Evolutionary conservation across 53 echinoderm and acorn worm species (phyloP).

Genomic region (Arbacia lixula): DNA sequence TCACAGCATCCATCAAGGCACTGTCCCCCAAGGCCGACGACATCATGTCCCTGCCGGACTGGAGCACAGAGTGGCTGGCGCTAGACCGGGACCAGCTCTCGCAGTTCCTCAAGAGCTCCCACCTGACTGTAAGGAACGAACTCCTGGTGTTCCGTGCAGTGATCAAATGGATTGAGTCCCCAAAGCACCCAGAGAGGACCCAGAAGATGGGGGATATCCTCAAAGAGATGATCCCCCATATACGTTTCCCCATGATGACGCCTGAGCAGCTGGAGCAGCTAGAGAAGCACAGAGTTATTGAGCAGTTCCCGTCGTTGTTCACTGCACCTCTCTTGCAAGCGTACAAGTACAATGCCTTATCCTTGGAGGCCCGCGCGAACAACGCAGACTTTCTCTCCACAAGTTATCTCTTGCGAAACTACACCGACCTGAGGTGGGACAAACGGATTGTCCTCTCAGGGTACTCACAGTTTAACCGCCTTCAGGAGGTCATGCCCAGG

Average conservation of each 20-base stretch:
- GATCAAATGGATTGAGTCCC: conserved; percentile 90
- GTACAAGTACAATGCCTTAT: conserved; percentile 91
- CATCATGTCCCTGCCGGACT: conserved; percentile 97
- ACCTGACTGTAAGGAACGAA: conserved; percentile 91
- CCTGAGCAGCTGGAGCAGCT: conserved; percentile 88
- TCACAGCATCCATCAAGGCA: conserved; percentile 80
- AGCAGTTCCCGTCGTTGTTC: conserved; percentile 75
- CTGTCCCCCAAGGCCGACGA: conserved; percentile 98
- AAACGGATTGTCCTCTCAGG: conserved; percentile 87
- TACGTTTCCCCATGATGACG: conserved; percentile 97
- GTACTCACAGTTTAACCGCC: conserved; percentile 84
- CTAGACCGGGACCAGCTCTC: conserved; percentile 88
- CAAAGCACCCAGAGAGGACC: conserved; percentile 84
- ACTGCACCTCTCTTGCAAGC: conserved; percentile 74
- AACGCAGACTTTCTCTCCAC: conserved; percentile 73
- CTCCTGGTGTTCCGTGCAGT: conserved; percentile 86
- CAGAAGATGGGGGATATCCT: conserved; percentile 73
- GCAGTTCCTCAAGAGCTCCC: conserved; percentile 94
- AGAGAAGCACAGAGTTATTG: conserved; percentile 75
- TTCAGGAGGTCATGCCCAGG: conserved; percentile 88
- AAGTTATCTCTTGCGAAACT: conserved; percentile 83
- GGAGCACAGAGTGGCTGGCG: conserved; percentile 93
- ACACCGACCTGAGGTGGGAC: conserved; percentile 98
- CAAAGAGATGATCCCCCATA: conserved; percentile 74
- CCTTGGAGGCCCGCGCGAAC: conserved; percentile 70